Conservation (phyloP, 2,113 vertebrate species). For the Saguinus imperator region DNA sequence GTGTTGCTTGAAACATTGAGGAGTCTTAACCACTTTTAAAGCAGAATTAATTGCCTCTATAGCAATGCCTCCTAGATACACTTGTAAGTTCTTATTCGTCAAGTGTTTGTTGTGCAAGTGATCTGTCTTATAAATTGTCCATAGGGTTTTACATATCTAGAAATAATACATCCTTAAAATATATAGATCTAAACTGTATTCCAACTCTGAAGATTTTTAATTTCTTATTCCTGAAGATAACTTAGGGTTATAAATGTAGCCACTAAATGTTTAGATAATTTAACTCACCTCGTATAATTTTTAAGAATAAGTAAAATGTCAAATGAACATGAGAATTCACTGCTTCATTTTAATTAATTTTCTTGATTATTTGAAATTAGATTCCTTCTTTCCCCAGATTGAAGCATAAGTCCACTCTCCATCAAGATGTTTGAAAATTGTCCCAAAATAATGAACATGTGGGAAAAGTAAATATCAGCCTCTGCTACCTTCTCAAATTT, state of each 20-base stretch:
- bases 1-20: neutral
- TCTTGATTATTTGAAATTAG: neutral
- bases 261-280: neutral
- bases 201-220: neutral
- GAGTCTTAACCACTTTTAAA: neutral
- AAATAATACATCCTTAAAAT: neutral
- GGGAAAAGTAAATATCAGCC: neutral
- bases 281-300: neutral
- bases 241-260: neutral
- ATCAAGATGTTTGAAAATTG: neutral
- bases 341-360: neutral
- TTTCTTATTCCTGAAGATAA: neutral
- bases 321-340: neutral
- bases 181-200: neutral
- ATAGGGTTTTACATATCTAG: neutral
- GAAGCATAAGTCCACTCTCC: neutral
- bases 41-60: neutral
- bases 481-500: neutral
- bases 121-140: neutral
- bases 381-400: neutral
- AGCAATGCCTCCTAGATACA: neutral
- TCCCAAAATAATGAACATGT: neutral
- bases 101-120: neutral
- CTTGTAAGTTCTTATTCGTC: neutral
- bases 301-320: neutral